These are phyloP conservation scores for Rambutsinella grinnellia DNA, from an alignment of 2,888 invertebrate species.

Conservation along the genomic window DNA sequence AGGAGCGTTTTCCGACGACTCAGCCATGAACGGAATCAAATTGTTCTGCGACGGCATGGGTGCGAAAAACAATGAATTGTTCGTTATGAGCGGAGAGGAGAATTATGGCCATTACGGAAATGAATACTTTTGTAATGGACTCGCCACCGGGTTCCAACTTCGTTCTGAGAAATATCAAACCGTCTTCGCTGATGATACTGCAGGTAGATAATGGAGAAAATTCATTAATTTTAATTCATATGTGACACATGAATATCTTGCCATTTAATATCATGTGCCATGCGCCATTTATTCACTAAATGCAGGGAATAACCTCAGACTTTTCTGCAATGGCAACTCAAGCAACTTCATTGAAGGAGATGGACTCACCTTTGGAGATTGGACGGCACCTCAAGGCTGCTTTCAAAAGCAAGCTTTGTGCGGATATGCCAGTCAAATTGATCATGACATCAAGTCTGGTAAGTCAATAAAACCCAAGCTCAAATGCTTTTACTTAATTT, in stretches of 20 bases:
- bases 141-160: constrained; percentile 62
- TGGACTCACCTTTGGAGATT: constrained; percentile 54
- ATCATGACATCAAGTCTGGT: constrained; percentile 28
- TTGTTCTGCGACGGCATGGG: constrained; percentile 52
- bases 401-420: constrained; percentile 54
- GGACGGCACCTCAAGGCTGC: constrained; percentile 55
- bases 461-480: background rate
- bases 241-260: no score
- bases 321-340: constrained; percentile 41
- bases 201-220: no score
- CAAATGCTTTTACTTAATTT: background rate
- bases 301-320: constrained; percentile 54
- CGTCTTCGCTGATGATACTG: constrained; percentile 58
- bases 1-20: constrained; percentile 58
- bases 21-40: constrained; percentile 58
- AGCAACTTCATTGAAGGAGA: constrained; percentile 50
- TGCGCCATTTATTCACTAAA: no score
- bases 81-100: constrained; percentile 31
- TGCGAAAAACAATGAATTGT: background rate
- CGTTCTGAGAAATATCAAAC: constrained; percentile 53
- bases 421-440: constrained; percentile 59
- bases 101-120: constrained; percentile 46
- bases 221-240: no score
- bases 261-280: no score
- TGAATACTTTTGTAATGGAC: constrained; percentile 49